Evolutionary conservation across 2,797 vertebrate genomes (phyloP).

Genomic region (Gallinago solitaria): DNA sequence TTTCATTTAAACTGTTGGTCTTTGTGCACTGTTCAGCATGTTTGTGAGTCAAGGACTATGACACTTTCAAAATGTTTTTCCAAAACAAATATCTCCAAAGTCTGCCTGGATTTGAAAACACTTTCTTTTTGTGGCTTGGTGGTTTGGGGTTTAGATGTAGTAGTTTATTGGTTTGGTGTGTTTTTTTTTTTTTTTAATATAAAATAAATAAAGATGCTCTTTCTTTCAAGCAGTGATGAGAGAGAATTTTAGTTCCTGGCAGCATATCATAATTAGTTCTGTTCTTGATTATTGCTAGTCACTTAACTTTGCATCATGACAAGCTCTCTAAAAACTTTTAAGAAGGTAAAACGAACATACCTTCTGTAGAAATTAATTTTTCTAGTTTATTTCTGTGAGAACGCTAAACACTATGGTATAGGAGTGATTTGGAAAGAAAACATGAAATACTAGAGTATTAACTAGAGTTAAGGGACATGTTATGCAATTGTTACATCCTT

Average conservation of each 20-base stretch:
- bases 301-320: neutral
- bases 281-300: neutral
- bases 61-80: neutral
- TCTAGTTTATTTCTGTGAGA: neutral
- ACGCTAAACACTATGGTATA: neutral
- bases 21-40: neutral
- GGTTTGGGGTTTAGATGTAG: neutral
- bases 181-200: neutral
- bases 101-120: too few relatives aligned
- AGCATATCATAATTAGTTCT: neutral
- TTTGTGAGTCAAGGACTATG: neutral
- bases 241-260: neutral
- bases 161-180: neutral
- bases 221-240: neutral
- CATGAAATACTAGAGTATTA: neutral
- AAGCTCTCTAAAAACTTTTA: neutral
- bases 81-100: neutral
- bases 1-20: neutral
- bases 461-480: neutral
- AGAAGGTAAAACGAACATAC: neutral
- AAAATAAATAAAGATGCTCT: neutral
- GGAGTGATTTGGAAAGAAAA: neutral
- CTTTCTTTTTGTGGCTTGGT: neutral
- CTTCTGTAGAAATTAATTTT: neutral
- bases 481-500: neutral